Conservation (phyloP, 2,797 vertebrate species). For the Eurystomus glaucurus region DNA sequence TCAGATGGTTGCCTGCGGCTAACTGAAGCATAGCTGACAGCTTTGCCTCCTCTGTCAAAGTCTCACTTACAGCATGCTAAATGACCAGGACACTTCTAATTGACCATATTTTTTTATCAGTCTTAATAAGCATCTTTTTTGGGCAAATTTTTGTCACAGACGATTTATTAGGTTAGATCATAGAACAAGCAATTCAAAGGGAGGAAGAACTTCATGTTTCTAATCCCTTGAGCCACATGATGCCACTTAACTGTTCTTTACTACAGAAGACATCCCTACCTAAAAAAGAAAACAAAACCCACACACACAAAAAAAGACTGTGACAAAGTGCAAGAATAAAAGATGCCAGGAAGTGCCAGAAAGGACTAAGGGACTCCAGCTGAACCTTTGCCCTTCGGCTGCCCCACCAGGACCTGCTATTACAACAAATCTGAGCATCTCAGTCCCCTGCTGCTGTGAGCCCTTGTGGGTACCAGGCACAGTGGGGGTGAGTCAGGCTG, state of each 20-base stretch:
- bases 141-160: neutral
- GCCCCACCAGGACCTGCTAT: neutral
- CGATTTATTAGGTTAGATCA: neutral
- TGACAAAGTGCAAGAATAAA: neutral
- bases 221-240: neutral
- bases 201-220: neutral
- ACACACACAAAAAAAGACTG: neutral
- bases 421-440: neutral
- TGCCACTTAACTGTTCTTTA: neutral
- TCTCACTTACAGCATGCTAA: neutral
- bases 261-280: fast-evolving
- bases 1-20: neutral
- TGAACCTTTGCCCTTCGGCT: slow-evolving; percentile 12
- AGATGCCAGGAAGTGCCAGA: neutral
- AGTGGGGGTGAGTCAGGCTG: neutral
- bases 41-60: slow-evolving; percentile 6
- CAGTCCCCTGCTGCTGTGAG: neutral
- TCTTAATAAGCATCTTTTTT: neutral
- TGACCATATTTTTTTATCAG: neutral
- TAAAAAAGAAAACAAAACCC: neutral
- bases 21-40: neutral
- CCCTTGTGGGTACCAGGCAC: neutral
- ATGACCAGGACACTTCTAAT: neutral
- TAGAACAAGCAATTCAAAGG: neutral
- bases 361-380: neutral